Conservation (phyloP, 2,797 vertebrate genomes). For the Hafferia zeledoni region DNA sequence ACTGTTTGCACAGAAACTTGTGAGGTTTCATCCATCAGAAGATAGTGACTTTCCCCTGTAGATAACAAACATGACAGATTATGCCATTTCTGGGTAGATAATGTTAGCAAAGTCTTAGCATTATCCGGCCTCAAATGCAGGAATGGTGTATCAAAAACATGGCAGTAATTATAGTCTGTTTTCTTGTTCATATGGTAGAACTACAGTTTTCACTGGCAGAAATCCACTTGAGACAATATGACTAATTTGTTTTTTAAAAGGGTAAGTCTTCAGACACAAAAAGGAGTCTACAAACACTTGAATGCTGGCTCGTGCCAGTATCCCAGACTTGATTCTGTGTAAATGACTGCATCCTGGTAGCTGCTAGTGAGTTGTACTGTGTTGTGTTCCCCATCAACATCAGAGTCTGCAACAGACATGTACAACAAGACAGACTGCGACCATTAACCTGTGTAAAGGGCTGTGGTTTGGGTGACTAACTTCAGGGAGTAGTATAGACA, state of each 20-base stretch:
- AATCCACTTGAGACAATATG: background rate
- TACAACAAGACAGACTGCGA: background rate
- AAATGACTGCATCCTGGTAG: background rate
- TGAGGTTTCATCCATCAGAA: conserved; percentile 78
- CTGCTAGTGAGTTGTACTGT: background rate
- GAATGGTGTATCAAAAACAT: background rate
- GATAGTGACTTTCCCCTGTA: conserved; percentile 76
- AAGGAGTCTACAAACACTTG: background rate
- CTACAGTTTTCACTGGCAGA: background rate
- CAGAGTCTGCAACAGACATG: background rate
- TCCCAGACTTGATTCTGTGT: background rate
- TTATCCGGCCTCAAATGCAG: background rate
- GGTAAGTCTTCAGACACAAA: background rate
- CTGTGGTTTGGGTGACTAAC: background rate
- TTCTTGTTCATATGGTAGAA: background rate
- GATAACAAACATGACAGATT: conserved; percentile 1
- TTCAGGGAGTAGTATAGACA: background rate
- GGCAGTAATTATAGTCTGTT: background rate
- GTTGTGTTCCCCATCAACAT: background rate
- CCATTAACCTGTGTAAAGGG: background rate
- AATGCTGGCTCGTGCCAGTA: background rate
- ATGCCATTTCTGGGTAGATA: conserved; percentile 23
- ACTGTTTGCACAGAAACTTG: conserved; percentile 71
- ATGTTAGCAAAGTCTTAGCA: background rate
- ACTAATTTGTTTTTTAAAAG: background rate